Percentiles rank a stretch among this genome's conserved stretches.
These are phyloP conservation scores for Aromia moschata DNA, from an alignment of 2,888 invertebrate species.

Conservation along the genomic window DNA sequence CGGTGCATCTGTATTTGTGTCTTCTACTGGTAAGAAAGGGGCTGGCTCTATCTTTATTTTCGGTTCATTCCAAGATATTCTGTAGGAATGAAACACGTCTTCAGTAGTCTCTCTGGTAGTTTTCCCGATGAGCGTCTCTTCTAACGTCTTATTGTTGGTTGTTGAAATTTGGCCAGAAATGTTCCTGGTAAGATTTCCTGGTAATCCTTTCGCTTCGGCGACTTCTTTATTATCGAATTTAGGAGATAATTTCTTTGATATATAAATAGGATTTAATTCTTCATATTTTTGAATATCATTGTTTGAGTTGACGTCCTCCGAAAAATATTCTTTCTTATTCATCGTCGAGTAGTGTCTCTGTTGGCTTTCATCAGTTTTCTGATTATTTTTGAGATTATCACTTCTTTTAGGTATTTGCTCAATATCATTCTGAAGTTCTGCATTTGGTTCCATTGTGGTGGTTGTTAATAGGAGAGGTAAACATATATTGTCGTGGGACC, in stretches of 20 bases:
- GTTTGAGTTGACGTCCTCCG: background rate
- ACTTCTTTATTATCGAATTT: background rate
- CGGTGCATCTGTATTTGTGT: background rate
- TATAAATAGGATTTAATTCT: background rate
- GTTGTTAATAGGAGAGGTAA: constrained; percentile 1
- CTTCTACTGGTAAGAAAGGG: background rate
- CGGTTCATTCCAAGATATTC: background rate
- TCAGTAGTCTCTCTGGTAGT: background rate
- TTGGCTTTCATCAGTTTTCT: background rate
- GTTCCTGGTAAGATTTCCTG: background rate
- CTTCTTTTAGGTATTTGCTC: background rate
- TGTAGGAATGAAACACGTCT: background rate
- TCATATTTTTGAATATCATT: background rate
- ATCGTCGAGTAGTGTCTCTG: background rate
- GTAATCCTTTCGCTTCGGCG: background rate
- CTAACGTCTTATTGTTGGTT: background rate
- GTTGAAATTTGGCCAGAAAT: background rate
- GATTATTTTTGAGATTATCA: background rate
- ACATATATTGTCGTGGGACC: constrained; percentile 12
- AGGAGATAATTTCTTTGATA: background rate
- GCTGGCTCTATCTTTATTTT: constrained; percentile 1
- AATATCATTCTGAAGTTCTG: background rate
- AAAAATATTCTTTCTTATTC: background rate
- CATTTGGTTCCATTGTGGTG: no score
- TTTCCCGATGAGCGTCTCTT: background rate